Base-by-base conservation (phyloP, 2,797 vertebrate genomes). In the Sebastes paucispinis region DNA sequence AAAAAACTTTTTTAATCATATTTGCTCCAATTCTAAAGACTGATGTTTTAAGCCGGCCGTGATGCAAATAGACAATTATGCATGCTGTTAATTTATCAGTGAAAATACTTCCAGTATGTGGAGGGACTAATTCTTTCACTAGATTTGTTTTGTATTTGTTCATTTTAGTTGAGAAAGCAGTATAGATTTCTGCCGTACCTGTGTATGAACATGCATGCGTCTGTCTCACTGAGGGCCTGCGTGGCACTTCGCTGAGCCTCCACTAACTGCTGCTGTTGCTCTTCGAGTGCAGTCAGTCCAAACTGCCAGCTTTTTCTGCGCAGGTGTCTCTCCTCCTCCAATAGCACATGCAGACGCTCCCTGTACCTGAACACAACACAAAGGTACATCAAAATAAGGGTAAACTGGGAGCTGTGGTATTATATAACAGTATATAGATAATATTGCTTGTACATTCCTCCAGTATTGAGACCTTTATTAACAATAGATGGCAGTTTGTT, bases 191-290 rank as follows among this genome's bases (percentile, higher is more conserved):
- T 50, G 14, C 31, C 32, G 10, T 85, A 95, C 92, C 84, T 92
- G 63, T 93, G 87, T 68, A 96, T 91, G 74, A 96, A 96, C 32
- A 76, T 10, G 43, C 73, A 88, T 2, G 90, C 54, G 59, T 95
- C 93, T 0, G 75, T 89, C 75, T 94, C 90, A 8, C 1, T 81
- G 27, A 95, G 93, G 36, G 64, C 84, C 57, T 92, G 18, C 1
- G 52, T 27, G 31, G 87, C 87, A 16, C 62, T 73, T 5, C 22
- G 77, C 54, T 94, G 91, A 27, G 89, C 91, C n/a, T 92, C 91
- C 32, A 43, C 29, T 34, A 96, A 72, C 83, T 86, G 87, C 25
- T 92, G 90, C 80, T 94, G 90, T 63, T 94, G 92, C 8, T 91
- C 88, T 14, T 91, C 90, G 18, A 95, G 86, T 2, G 81, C 69